A percentile compares a stretch with the other conserved stretches of the same genome.
These are phyloP conservation scores for Rhabdophis nuchalis DNA, from an alignment of 2,797 vertebrate genomes.

Conservation along the genomic window DNA sequence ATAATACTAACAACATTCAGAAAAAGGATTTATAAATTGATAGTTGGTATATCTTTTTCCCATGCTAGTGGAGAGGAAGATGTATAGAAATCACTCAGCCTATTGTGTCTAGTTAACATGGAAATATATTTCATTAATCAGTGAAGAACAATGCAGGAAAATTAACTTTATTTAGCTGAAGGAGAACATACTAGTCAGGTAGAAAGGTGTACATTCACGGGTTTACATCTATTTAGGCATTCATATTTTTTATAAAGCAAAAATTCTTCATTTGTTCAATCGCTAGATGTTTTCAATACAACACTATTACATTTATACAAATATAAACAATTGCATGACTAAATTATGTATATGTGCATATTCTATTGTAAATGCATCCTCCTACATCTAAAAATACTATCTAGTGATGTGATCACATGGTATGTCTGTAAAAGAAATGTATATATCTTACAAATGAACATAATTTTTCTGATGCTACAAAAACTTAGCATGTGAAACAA, in stretches of 20 bases:
- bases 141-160: constrained; percentile 18
- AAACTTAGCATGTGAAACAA: neutral
- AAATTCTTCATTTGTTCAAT: neutral
- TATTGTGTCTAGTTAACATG: constrained; percentile 12
- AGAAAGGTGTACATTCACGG: constrained; percentile 20
- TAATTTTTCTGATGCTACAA: neutral
- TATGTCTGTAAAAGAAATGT: neutral
- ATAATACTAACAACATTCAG: neutral
- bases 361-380: neutral
- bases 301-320: constrained; percentile 39
- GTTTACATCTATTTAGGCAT: constrained; percentile 8
- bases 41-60: neutral
- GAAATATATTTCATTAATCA: constrained; percentile 22
- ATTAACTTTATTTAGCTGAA: constrained; percentile 28
- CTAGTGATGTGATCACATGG: neutral
- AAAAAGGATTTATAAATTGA: constrained; percentile 28
- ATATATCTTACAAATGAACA: neutral
- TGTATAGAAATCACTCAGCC: neutral
- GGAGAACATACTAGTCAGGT: neutral
- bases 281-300: constrained; percentile 15
- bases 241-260: neutral
- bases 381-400: neutral
- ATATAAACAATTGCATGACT: constrained; percentile 21
- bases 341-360: constrained; percentile 13
- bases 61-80: constrained; percentile 15